Percentiles rank a stretch among this genome's conserved stretches.
phyloP scores from a whole-genome alignment of 2,797 vertebrate genomes.

The Tachyglossus aculeatus region DNA sequence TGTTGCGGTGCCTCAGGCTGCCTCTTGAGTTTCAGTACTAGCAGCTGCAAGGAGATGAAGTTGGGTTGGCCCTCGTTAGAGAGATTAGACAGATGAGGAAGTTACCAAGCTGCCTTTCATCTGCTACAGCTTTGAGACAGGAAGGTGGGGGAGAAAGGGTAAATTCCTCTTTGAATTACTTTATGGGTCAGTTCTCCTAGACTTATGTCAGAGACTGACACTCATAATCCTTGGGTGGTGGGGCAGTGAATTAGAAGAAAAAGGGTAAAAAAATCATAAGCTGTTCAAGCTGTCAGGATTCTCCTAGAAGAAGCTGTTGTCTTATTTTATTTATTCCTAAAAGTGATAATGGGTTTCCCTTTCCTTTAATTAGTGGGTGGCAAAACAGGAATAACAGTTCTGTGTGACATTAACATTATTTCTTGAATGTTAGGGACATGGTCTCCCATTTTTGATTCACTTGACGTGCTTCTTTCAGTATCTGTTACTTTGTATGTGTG shows the following conservation, averaged over 20 bases:
- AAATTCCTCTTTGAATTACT: constrained; percentile 94
- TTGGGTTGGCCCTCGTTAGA: constrained; percentile 86
- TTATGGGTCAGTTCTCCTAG: constrained; percentile 87
- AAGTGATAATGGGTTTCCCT: constrained; percentile 6
- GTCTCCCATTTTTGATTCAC: neutral
- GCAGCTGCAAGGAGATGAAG: constrained; percentile 87
- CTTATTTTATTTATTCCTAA: neutral
- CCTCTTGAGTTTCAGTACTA: constrained; percentile 85
- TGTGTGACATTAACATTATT: neutral
- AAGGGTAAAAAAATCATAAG: constrained; percentile 49
- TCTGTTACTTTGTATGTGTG: neutral
- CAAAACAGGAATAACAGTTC: neutral
- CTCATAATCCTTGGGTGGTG: constrained; percentile 74
- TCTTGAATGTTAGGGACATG: neutral
- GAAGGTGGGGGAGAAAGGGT: constrained; percentile 70
- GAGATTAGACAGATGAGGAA: constrained; percentile 95
- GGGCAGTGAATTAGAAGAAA: constrained; percentile 55
- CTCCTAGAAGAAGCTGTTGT: constrained; percentile 14
- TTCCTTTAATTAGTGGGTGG: neutral
- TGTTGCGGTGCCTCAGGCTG: constrained; percentile 75
- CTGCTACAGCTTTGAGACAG: constrained; percentile 78
- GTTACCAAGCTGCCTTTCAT: constrained; percentile 92
- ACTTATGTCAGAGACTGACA: constrained; percentile 88
- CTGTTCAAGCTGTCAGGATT: constrained; percentile 31
- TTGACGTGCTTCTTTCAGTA: neutral